Evolutionary conservation across 1,140 invertebrate species (phyloP).

Genomic region (Hylaeus anthracinus): DNA sequence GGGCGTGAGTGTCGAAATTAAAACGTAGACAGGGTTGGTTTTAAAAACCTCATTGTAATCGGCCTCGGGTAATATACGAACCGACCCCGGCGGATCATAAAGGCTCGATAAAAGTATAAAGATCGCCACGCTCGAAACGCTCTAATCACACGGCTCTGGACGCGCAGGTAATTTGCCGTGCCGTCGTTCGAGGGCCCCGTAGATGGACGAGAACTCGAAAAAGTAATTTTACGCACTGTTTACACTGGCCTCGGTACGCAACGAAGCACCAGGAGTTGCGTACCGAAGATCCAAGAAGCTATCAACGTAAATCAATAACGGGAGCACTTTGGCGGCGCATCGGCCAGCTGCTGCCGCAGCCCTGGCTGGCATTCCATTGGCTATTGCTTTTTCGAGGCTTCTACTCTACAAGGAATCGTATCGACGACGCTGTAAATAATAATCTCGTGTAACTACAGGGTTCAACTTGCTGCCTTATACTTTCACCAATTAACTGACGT

Average conservation of each 20-base stretch:
- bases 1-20: background rate
- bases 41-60: background rate
- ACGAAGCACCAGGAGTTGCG: slow-evolving; percentile 25
- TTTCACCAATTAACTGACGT: slow-evolving; percentile 62
- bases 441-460: slow-evolving; percentile 50
- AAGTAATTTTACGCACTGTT: slow-evolving; percentile 69
- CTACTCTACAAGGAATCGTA: slow-evolving; percentile 66
- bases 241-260: slow-evolving; percentile 57
- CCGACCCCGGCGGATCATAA: background rate
- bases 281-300: slow-evolving; percentile 69
- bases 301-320: slow-evolving; percentile 78
- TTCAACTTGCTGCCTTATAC: slow-evolving; percentile 27
- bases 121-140: background rate
- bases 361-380: slow-evolving; percentile 66
- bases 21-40: slow-evolving; percentile 2
- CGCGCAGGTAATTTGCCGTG: slow-evolving; percentile 47
- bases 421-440: slow-evolving; percentile 69
- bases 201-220: slow-evolving; percentile 33
- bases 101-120: slow-evolving; percentile 32
- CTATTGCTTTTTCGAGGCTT: slow-evolving; percentile 65
- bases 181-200: background rate
- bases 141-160: slow-evolving; percentile 18
- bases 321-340: slow-evolving; percentile 72
- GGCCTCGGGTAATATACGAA: background rate
- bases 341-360: slow-evolving; percentile 69